Conservation (phyloP, 64 coral and sea anemone genomes). For the Porites australiensis region DNA sequence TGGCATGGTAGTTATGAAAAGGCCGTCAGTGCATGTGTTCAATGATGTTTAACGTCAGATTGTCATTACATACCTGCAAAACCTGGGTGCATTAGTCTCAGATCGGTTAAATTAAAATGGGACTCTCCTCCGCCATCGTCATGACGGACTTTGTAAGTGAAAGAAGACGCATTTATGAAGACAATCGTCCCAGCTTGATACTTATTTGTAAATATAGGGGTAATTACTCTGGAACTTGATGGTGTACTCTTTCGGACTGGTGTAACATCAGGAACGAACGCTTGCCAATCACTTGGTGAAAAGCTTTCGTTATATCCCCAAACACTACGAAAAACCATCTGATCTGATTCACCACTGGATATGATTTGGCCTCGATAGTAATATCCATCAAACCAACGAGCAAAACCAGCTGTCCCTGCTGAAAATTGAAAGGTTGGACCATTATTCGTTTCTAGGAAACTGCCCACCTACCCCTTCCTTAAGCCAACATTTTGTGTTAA, state of each 20-base stretch:
- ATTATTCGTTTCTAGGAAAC: background rate
- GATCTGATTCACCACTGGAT: background rate
- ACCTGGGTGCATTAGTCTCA: background rate
- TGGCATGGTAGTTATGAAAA: too few relatives aligned
- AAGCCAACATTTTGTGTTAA: too few relatives aligned
- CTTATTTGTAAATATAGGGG: background rate
- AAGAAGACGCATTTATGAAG: background rate
- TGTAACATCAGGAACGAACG: background rate
- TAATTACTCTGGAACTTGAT: background rate
- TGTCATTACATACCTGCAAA: background rate
- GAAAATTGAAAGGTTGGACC: background rate
- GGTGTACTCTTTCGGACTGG: background rate
- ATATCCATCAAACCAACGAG: background rate
- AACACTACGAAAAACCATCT: background rate
- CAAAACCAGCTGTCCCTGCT: background rate
- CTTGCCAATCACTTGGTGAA: background rate
- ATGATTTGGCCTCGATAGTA: background rate
- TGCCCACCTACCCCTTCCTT: background rate
- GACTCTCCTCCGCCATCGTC: background rate
- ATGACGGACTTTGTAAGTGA: background rate
- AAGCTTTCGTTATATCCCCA: background rate
- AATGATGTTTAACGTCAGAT: too few relatives aligned
- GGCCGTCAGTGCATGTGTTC: too few relatives aligned
- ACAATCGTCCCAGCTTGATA: background rate
- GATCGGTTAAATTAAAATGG: background rate